These are phyloP conservation scores for Antheraea assamensis DNA, from an alignment of 2,888 invertebrate genomes.

Conservation along the genomic window DNA sequence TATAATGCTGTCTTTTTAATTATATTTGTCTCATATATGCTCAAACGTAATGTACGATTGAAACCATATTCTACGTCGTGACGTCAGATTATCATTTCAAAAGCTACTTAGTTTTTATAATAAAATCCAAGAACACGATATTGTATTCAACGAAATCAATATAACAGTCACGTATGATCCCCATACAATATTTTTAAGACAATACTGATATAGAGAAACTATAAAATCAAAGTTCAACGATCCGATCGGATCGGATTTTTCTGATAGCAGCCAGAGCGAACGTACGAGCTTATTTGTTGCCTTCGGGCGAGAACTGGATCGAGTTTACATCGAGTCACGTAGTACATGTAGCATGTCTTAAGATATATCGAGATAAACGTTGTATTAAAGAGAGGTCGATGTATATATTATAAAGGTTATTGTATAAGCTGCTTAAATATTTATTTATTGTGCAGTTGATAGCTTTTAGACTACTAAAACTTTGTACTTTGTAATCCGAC, in stretches of 20 bases:
- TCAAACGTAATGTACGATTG: too few relatives aligned
- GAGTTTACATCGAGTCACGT: constrained; percentile 24
- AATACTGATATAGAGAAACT: constrained; percentile 30
- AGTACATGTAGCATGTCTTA: constrained; percentile 20
- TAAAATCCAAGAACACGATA: neutral
- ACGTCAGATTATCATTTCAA: neutral
- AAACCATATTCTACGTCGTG: too few relatives aligned
- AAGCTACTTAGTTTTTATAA: neutral
- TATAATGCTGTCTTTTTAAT: too few relatives aligned
- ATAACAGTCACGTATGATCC: constrained; percentile 13
- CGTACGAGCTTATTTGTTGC: constrained; percentile 33
- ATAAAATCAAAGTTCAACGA: constrained; percentile 48
- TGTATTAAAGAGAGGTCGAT: constrained; percentile 31
- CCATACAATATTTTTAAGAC: constrained; percentile 23
- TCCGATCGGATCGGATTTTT: constrained; percentile 40
- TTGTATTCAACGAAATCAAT: constrained; percentile 4
- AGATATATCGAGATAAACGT: constrained; percentile 37
- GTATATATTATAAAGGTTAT: constrained; percentile 5
- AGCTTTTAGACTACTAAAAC: too few relatives aligned
- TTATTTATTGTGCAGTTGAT: too few relatives aligned
- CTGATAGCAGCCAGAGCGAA: constrained; percentile 40
- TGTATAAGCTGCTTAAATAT: neutral
- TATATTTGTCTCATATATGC: too few relatives aligned
- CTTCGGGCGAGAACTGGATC: constrained; percentile 30
- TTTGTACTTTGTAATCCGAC: too few relatives aligned